Conservation (phyloP, 2,113 vertebrate genomes). For the Actenoides lindsayi region DNA sequence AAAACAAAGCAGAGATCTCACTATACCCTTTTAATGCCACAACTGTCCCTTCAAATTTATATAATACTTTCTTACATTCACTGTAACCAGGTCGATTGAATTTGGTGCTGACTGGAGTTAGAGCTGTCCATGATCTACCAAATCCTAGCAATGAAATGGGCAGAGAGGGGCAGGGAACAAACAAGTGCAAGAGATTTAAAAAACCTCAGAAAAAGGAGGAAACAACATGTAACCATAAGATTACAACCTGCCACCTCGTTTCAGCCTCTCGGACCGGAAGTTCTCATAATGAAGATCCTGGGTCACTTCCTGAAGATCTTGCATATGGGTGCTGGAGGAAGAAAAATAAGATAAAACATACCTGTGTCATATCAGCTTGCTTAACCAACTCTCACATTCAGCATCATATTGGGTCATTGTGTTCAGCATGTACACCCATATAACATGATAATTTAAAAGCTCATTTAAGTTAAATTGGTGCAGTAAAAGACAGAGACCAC, state of each 20-base stretch:
- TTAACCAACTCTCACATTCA: not conserved
- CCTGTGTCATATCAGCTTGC: not conserved
- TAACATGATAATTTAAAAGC: not conserved
- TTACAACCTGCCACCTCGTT: slow-evolving; percentile 92
- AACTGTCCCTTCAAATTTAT: not conserved
- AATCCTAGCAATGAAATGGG: not conserved
- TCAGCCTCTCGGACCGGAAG: slow-evolving; percentile 97
- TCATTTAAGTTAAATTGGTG: not conserved
- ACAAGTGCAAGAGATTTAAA: slow-evolving; percentile 18
- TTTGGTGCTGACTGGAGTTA: not conserved
- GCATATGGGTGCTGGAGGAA: slow-evolving; percentile 92
- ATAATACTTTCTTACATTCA: not conserved
- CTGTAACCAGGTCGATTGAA: not conserved
- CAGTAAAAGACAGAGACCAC: not conserved
- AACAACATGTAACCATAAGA: slow-evolving; percentile 75
- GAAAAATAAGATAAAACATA: not conserved
- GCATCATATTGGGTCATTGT: not conserved
- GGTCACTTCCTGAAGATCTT: slow-evolving; percentile 98
- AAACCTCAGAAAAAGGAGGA: slow-evolving; percentile 72
- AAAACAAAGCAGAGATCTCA: not conserved
- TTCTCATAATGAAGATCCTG: slow-evolving; percentile 99
- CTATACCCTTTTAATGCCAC: not conserved
- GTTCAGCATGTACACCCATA: not conserved
- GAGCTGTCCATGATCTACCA: not conserved
- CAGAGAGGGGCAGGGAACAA: not conserved